Evolutionary conservation across 1,140 invertebrate species (phyloP).

Genomic region (Pogonomyrmex californicus): DNA sequence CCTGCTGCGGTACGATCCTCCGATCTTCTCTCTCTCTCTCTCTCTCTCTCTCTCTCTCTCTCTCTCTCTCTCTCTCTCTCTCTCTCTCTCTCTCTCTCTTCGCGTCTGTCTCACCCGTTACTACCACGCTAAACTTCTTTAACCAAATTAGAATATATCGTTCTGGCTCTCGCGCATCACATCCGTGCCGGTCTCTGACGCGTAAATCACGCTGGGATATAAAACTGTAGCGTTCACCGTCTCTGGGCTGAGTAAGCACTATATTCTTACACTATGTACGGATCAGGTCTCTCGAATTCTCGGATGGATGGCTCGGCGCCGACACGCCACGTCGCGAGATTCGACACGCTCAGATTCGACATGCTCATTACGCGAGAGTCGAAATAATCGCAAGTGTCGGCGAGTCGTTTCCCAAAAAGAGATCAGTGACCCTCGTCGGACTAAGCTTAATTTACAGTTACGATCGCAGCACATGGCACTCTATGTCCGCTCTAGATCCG

Average conservation of each 20-base stretch:
- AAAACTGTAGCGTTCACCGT: conserved; percentile 41
- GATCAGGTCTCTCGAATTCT: conserved; percentile 3
- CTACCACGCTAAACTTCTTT: conserved; percentile 74
- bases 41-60: no score
- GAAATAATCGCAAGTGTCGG: conserved; percentile 43
- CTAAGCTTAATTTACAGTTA: conserved; percentile 7
- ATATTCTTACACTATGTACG: conserved; percentile 25
- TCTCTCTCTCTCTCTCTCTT: neutral
- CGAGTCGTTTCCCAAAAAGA: conserved; percentile 22
- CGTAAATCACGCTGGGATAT: conserved; percentile 66
- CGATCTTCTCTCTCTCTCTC: neutral
- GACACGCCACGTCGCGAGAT: conserved; percentile 40
- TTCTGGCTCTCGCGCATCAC: conserved; percentile 59
- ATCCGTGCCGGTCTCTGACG: conserved; percentile 36
- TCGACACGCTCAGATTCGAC: conserved; percentile 48
- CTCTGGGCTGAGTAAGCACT: neutral
- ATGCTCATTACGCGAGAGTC: conserved; percentile 49
- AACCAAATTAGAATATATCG: conserved; percentile 77
- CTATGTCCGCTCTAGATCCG: neutral
- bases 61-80: no score
- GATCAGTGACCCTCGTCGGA: neutral
- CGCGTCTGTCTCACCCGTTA: conserved; percentile 37
- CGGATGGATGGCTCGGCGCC: conserved; percentile 31
- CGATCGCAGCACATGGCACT: neutral
- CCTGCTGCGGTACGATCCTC: conserved; percentile 72